These are phyloP conservation scores for Prunella himalayana DNA, from an alignment of 2,113 vertebrate genomes.

Conservation along the genomic window DNA sequence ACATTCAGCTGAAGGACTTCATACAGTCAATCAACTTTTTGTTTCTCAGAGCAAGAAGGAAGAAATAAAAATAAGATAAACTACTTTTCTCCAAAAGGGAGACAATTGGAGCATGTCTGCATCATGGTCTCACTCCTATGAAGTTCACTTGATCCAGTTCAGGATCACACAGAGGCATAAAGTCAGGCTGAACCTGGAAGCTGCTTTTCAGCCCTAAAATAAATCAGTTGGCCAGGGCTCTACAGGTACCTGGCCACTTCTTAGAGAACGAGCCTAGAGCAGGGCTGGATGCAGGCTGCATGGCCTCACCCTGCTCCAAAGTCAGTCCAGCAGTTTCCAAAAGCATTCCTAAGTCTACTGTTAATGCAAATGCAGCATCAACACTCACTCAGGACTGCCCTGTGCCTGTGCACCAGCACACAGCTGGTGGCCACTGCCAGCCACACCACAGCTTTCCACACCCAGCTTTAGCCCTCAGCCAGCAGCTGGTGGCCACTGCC, in stretches of 20 bases:
- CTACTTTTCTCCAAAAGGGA: neutral
- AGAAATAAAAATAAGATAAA: neutral
- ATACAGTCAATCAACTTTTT: neutral
- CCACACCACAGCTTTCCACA: accelerated
- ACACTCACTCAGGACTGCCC: neutral
- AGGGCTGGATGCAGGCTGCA: neutral
- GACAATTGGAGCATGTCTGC: neutral
- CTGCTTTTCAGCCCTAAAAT: neutral
- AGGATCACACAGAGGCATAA: neutral
- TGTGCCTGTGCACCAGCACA: accelerated
- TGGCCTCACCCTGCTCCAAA: neutral
- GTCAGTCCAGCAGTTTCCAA: neutral
- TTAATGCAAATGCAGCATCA: neutral
- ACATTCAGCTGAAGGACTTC: neutral
- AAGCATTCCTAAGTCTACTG: neutral
- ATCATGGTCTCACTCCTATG: neutral
- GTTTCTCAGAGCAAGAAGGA: neutral
- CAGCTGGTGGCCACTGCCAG: accelerated
- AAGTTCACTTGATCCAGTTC: neutral
- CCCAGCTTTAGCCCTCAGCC: neutral
- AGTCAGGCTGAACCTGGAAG: neutral
- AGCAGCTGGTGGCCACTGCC: too few relatives aligned
- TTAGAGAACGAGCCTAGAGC: accelerated
- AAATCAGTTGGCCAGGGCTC: neutral
- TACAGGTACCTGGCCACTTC: neutral